Evolutionary conservation across 2,113 vertebrate genomes (phyloP).

Genomic region (Isurus oxyrinchus): DNA sequence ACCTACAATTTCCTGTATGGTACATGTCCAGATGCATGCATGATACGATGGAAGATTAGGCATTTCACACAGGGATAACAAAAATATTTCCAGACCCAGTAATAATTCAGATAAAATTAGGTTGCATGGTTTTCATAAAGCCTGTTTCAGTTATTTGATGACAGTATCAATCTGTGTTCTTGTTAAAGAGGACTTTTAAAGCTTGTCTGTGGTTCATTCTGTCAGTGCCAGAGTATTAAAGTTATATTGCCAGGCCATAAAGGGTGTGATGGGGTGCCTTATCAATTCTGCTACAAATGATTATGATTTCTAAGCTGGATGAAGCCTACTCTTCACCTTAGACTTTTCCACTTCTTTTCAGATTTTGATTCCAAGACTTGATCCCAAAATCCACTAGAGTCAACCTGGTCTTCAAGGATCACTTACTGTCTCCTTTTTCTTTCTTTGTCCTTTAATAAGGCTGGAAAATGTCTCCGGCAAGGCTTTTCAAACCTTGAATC

Average conservation of each 20-base stretch:
- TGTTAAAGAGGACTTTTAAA: not conserved
- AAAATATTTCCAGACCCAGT: not conserved
- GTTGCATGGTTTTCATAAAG: not conserved
- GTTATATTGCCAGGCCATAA: not conserved
- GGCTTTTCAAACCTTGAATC: not conserved
- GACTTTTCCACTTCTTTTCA: not conserved
- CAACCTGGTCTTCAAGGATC: not conserved
- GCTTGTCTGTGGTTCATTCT: not conserved
- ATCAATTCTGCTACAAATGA: not conserved
- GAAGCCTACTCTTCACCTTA: not conserved
- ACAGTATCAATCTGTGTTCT: not conserved
- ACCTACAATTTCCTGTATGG: too few species aligned
- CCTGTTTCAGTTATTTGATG: not conserved
- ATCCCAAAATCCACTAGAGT: not conserved
- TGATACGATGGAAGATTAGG: too few species aligned
- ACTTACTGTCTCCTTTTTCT: too few species aligned
- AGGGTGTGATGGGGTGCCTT: not conserved
- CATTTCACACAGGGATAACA: too few species aligned
- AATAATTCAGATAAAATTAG: not conserved
- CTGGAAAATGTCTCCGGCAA: not conserved
- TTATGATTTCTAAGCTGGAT: not conserved
- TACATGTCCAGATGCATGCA: too few species aligned
- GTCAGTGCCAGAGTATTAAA: not conserved
- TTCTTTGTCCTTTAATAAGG: too few species aligned
- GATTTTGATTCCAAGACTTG: not conserved